Evolutionary conservation across 1,140 invertebrate genomes (phyloP).

Genomic region (Maniola jurtina): DNA sequence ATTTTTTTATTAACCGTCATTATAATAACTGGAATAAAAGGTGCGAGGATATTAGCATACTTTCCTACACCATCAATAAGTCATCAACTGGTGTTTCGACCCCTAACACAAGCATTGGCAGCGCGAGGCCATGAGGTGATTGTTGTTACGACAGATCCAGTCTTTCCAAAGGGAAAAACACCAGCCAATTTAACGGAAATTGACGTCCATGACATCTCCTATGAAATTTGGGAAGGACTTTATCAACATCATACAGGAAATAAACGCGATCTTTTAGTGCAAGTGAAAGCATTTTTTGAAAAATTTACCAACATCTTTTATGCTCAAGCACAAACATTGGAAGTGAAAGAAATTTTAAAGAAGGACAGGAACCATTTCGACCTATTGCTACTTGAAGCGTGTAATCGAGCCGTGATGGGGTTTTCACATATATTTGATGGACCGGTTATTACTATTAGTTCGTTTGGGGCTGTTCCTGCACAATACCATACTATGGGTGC

Average conservation of each 20-base stretch:
- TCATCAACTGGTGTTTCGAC: constrained; percentile 11
- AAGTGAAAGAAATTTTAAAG: constrained; percentile 47
- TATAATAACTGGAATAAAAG: not conserved
- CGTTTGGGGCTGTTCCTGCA: constrained; percentile 36
- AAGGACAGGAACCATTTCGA: constrained; percentile 52
- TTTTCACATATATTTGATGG: constrained; percentile 62
- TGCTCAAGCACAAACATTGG: constrained; percentile 32
- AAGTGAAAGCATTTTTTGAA: constrained; percentile 14
- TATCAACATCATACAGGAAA: constrained; percentile 1
- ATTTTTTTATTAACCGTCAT: not conserved
- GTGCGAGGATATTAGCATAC: constrained; percentile 10
- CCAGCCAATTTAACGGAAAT: constrained; percentile 20
- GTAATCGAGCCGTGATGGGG: constrained; percentile 37
- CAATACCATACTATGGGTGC: constrained; percentile 60
- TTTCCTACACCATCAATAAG: constrained; percentile 13
- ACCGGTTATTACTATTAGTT: constrained; percentile 64
- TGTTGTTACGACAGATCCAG: constrained; percentile 6
- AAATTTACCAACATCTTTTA: constrained; percentile 18
- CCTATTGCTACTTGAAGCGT: constrained; percentile 51
- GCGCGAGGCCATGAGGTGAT: constrained; percentile 3
- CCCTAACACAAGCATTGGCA: constrained; percentile 3
- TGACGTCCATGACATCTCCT: constrained; percentile 19
- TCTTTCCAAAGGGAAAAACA: not conserved
- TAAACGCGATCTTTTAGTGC: constrained; percentile 9
- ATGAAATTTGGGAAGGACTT: constrained; percentile 7